A percentile compares a stretch with the other conserved stretches of the same genome.
Evolutionary conservation across 2,113 vertebrate genomes (phyloP).

Genomic region (Rhinopomastus cyanomelas): DNA sequence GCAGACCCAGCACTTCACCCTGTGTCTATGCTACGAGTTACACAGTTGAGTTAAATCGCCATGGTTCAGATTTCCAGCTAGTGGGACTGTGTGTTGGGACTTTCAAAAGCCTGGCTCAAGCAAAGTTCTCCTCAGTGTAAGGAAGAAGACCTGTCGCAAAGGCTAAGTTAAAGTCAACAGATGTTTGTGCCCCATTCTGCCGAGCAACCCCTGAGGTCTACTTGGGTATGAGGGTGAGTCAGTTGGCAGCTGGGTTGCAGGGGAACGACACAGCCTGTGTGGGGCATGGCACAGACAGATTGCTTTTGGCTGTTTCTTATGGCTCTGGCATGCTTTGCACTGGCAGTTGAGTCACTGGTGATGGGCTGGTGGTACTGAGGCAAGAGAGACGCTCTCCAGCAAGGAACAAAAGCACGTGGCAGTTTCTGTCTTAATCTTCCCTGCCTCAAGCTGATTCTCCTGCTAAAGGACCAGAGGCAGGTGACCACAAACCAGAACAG

Average conservation of each 20-base stretch:
- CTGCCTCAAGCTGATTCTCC: constrained; percentile 4
- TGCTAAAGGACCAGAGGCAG: background rate
- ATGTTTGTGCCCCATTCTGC: background rate
- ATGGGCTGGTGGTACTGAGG: background rate
- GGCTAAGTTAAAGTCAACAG: background rate
- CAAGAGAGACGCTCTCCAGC: background rate
- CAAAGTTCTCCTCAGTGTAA: background rate
- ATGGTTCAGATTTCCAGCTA: background rate
- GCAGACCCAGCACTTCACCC: background rate
- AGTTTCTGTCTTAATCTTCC: background rate
- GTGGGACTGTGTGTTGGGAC: background rate
- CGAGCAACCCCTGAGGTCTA: background rate
- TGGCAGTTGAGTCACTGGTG: background rate
- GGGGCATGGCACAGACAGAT: background rate
- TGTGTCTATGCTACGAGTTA: background rate
- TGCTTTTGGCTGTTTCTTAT: background rate
- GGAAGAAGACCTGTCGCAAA: background rate
- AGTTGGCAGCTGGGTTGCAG: background rate
- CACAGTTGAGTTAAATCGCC: background rate
- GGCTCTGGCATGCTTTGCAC: background rate
- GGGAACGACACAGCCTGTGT: background rate
- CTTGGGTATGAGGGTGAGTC: background rate
- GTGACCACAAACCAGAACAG: constrained; percentile 12
- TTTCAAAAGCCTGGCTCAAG: background rate
- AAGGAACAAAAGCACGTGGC: background rate